Conservation (phyloP, 2,888 invertebrate species). For the Kryphioiulus occultus region DNA sequence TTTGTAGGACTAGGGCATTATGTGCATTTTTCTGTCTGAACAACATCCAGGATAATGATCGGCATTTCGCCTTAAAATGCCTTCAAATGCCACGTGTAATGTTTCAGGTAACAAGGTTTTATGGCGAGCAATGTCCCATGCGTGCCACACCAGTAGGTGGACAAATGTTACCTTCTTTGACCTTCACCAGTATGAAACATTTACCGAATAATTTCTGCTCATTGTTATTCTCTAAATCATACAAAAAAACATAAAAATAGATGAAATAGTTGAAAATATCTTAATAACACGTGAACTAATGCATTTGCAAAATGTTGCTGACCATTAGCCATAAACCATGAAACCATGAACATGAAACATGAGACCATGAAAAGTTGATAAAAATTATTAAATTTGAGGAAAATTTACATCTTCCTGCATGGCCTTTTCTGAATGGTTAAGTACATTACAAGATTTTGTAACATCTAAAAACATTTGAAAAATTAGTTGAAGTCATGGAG, state of each 20-base stretch:
- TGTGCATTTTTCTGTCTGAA: constrained; percentile 28
- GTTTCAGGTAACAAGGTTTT: not conserved
- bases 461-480: too few relatives aligned
- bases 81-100: not conserved
- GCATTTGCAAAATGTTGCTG: too few relatives aligned
- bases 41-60: constrained; percentile 10
- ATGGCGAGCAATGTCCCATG: constrained; percentile 3
- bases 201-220: not conserved
- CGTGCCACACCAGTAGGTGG: not conserved
- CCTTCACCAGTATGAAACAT: not conserved
- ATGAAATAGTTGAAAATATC: not conserved
- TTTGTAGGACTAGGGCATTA: constrained; percentile 40
- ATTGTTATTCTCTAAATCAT: not conserved
- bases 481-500: too few relatives aligned
- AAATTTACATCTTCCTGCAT: too few relatives aligned
- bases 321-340: too few relatives aligned
- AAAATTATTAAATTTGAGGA: too few relatives aligned
- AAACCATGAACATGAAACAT: too few relatives aligned
- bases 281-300: too few relatives aligned
- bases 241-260: not conserved
- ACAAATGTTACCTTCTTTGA: not conserved
- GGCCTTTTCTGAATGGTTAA: too few relatives aligned
- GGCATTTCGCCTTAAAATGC: not conserved
- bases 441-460: too few relatives aligned
- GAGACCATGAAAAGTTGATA: too few relatives aligned